Base-by-base conservation (phyloP, 2,113 vertebrate genomes). In the Notothenia rossii region DNA sequence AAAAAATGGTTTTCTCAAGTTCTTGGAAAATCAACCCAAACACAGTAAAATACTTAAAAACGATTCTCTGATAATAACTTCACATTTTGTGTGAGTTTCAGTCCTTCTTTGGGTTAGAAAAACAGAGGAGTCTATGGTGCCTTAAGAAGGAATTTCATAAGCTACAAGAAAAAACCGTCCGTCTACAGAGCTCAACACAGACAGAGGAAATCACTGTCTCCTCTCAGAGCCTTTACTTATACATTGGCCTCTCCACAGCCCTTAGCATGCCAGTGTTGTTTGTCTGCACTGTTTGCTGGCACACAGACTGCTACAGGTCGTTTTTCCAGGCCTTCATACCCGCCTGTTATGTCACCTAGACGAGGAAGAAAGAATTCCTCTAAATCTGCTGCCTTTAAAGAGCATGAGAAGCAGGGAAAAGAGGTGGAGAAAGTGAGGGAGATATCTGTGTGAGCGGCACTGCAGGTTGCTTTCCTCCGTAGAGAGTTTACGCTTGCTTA, bases 401-500 rank as follows among this genome's bases (percentile, higher is more conserved):
- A 33, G 69, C 17, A n/a, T 69, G 71, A 73, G 79, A 82, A 22
- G 25, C 5, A 36, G 36, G 70, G 22, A 36, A 40, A 43, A 50
- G 75, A n/a, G 25, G 4, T 63, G 7, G 22, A 20, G 48, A 70
- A 14, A 48, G n/a, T 15, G 67, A 66, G 68, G 48, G 48, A 15
- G 61, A 70, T 33, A n/a, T 75, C 14, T 61, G 71, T 36, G 46
- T 59, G 33, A 40, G 71, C 9, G 36, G 67, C 76, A 46, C 17
- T 56, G 29, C 86, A 49, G 75, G 66, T 81, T 93, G 88, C 91
- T 92, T 91, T 86, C 58, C 53, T 81, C 74, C 64, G 2, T 40
- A 22, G 68, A 2, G 22, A 79, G 86, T 89, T 90, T 86, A 84
- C 73, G 40, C 86, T 85, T 49, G 80, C 86, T 93, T 87, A 89